These are phyloP conservation scores for Trachymyrmex septentrionalis DNA, from an alignment of 1,140 invertebrate species.

Conservation along the genomic window DNA sequence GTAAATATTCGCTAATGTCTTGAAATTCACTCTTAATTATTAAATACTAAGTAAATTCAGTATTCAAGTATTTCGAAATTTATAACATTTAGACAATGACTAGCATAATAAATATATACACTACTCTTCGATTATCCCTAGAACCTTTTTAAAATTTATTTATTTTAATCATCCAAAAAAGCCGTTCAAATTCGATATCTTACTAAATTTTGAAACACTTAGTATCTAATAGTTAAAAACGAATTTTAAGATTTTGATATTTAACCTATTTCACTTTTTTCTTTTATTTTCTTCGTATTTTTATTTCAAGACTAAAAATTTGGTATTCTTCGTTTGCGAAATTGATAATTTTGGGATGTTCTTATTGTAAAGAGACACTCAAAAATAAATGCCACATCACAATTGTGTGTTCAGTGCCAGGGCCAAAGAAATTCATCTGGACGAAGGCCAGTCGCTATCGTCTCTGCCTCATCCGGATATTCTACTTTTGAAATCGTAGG, in stretches of 20 bases:
- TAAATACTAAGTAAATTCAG: no score
- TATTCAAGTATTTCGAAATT: no score
- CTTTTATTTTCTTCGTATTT: not conserved
- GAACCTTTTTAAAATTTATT: no score
- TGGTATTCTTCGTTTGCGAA: not conserved
- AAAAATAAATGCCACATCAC: slow-evolving; percentile 71
- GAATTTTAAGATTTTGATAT: not conserved
- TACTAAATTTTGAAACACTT: not conserved
- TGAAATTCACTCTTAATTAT: no score
- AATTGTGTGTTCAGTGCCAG: slow-evolving; percentile 72
- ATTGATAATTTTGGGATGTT: not conserved
- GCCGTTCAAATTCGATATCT: not conserved
- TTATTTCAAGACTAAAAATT: not conserved
- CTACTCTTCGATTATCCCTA: no score
- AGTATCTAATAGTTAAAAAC: not conserved
- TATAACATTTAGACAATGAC: no score
- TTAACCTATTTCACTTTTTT: not conserved
- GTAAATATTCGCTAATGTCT: no score
- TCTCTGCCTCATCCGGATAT: slow-evolving; percentile 34
- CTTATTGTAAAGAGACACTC: not conserved
- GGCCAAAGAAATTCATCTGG: slow-evolving; percentile 74
- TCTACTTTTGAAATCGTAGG: slow-evolving; percentile 30
- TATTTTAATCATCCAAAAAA: not conserved
- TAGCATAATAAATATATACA: no score
- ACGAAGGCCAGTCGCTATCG: slow-evolving; percentile 61